Percentiles rank a stretch among this genome's conserved stretches.
phyloP scores from a whole-genome alignment of 2,113 vertebrate genomes.

The Hippocampus barbouri region DNA sequence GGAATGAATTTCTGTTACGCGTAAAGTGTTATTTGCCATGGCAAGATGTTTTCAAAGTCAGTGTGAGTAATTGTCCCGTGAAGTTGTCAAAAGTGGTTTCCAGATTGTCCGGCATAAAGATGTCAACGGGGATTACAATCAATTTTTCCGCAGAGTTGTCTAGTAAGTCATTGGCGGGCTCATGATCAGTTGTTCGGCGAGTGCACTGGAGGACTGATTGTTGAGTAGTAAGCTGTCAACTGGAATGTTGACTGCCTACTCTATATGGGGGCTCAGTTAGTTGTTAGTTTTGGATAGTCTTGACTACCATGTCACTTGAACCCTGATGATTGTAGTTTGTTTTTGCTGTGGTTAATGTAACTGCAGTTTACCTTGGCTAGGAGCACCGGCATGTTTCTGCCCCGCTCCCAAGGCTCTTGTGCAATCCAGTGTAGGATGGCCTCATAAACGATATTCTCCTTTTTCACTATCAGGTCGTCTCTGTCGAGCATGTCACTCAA shows the following conservation, averaged over 20 bases:
- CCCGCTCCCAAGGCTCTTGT: constrained; percentile 7
- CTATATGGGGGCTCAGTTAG: not conserved
- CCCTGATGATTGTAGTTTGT: not conserved
- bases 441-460: constrained; percentile 22
- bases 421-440: constrained; percentile 36
- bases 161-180: too few species aligned
- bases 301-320: not conserved
- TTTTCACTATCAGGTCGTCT: constrained; percentile 42
- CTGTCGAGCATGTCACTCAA: constrained; percentile 69
- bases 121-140: too few species aligned
- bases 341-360: not conserved
- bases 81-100: too few species aligned
- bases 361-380: not conserved
- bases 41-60: too few species aligned
- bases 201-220: too few species aligned
- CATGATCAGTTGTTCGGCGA: not conserved
- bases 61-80: too few species aligned
- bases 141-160: too few species aligned
- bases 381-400: not conserved
- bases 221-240: not conserved
- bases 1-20: too few species aligned
- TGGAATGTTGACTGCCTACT: not conserved
- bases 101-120: too few species aligned
- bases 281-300: not conserved
- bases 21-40: too few species aligned